phyloP scores from a whole-genome alignment of 2,797 vertebrate species.

The Sebastes oblongus region DNA sequence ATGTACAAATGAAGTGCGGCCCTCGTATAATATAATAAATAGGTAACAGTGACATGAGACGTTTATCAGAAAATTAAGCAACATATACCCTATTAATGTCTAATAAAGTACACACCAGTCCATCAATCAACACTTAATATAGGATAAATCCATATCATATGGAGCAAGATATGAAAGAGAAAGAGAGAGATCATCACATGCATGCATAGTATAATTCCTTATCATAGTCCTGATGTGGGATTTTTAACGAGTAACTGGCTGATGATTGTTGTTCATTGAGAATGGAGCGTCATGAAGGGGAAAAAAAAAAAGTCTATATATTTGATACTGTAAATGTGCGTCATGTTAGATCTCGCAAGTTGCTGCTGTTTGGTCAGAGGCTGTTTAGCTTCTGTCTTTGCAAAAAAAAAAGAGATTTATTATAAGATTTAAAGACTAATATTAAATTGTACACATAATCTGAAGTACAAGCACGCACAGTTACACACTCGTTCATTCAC shows the following conservation, averaged over 20 bases:
- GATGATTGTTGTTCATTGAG: not conserved
- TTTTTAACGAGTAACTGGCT: constrained; percentile 2
- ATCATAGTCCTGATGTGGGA: constrained; percentile 32
- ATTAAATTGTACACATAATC: constrained; percentile 13
- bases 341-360: not conserved
- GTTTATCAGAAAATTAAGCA: constrained; percentile 37
- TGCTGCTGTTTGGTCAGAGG: not conserved
- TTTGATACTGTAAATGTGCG: not conserved
- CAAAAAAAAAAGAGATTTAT: constrained; percentile 1
- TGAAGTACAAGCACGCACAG: not conserved
- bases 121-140: constrained; percentile 56
- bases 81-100: constrained; percentile 45
- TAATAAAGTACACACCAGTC: constrained; percentile 49
- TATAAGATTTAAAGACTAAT: constrained; percentile 16
- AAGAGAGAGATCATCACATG: constrained; percentile 64
- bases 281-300: not conserved
- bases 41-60: constrained; percentile 19
- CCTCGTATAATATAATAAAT: constrained; percentile 30
- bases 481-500: not conserved
- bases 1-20: constrained; percentile 62
- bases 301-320: not conserved
- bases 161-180: constrained; percentile 57
- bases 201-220: constrained; percentile 70
- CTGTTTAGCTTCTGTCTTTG: not conserved
- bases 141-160: constrained; percentile 58